phyloP scores from a whole-genome alignment of 2,797 vertebrate genomes.

The Artibeus lituratus region DNA sequence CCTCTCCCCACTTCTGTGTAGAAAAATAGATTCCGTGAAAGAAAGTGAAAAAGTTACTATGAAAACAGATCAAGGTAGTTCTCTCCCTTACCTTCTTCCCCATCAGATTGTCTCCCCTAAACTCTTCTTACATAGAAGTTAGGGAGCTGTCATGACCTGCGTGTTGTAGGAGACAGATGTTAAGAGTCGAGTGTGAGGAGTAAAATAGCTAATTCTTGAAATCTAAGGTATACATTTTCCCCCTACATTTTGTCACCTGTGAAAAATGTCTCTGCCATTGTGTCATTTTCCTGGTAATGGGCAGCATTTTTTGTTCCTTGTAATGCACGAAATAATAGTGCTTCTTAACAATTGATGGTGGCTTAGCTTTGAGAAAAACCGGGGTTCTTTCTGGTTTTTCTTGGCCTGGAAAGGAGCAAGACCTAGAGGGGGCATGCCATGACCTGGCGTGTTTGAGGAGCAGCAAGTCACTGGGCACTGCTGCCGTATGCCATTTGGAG shows the following conservation, averaged over 20 bases:
- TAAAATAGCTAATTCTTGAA: background rate
- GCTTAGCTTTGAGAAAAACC: background rate
- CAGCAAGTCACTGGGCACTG: rapidly evolving
- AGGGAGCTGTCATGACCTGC: background rate
- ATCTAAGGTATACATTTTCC: background rate
- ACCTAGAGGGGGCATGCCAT: background rate
- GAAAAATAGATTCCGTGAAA: background rate
- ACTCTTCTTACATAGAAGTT: background rate
- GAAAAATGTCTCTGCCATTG: background rate
- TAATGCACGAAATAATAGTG: background rate
- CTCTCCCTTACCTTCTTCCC: background rate
- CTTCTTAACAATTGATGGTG: background rate
- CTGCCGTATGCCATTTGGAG: background rate
- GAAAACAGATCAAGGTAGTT: background rate
- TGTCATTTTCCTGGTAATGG: background rate
- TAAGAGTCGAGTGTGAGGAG: background rate
- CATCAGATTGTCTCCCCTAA: background rate
- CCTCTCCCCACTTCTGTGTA: background rate
- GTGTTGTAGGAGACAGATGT: background rate
- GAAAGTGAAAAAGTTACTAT: background rate
- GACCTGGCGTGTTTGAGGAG: background rate
- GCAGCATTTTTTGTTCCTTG: background rate
- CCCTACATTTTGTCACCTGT: background rate
- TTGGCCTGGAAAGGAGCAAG: background rate
- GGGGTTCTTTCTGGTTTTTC: background rate